Conservation (phyloP, 2,888 invertebrate species). For the Cantharis lateralis region DNA sequence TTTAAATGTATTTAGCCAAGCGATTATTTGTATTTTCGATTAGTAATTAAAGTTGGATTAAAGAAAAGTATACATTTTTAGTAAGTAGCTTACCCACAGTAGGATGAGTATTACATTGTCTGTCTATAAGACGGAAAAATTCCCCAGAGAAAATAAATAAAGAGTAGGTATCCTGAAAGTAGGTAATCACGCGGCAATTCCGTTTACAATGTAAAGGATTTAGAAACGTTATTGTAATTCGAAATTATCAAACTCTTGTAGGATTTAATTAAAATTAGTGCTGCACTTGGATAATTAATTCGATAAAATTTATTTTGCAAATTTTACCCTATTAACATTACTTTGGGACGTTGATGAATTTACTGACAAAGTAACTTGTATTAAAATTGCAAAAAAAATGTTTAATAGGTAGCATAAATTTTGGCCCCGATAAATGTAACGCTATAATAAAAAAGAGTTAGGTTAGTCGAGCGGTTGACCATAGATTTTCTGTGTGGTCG, state of each 20-base stretch:
- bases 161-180: background rate
- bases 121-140: conserved; percentile 26
- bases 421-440: background rate
- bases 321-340: conserved; percentile 13
- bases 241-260: background rate
- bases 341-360: conserved; percentile 14
- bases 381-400: background rate
- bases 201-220: background rate
- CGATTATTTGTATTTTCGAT: background rate
- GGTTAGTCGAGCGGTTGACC: background rate
- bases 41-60: conserved; percentile 15
- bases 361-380: background rate
- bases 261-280: background rate
- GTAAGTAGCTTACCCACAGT: conserved; percentile 17
- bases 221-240: background rate
- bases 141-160: conserved; percentile 20
- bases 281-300: background rate
- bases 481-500: background rate
- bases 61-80: conserved; percentile 1
- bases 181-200: background rate
- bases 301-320: background rate
- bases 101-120: conserved; percentile 25
- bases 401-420: background rate
- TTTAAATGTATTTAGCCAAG: background rate
- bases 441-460: background rate